Percentiles rank a stretch among this genome's conserved stretches.
Evolutionary conservation across 2,888 invertebrate genomes (phyloP).

Genomic region (Sisyra terminalis): DNA sequence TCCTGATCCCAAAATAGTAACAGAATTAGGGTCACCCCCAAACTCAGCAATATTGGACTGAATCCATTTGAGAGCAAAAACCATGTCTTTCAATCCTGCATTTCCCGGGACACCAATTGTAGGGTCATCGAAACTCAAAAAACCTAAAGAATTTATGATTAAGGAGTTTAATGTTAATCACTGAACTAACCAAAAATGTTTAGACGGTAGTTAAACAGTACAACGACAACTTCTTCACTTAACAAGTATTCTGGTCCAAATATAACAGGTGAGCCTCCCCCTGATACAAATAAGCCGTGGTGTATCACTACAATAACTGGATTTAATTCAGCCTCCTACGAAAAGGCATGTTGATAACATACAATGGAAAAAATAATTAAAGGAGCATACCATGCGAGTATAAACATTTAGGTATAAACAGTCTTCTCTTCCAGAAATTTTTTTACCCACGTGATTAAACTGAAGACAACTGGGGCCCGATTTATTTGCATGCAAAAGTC

Average conservation of each 20-base stretch:
- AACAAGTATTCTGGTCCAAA: not conserved
- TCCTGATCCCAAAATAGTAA: not conserved
- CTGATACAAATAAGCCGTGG: not conserved
- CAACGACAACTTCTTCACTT: not conserved
- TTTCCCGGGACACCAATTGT: not conserved
- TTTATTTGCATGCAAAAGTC: not conserved
- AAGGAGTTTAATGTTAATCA: too few species aligned
- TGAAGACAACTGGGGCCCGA: not conserved
- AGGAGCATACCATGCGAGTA: not conserved
- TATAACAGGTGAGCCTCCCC: not conserved
- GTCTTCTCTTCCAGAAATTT: not conserved
- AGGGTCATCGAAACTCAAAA: slow-evolving; percentile 1
- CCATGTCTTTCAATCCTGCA: slow-evolving; percentile 1
- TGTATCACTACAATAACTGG: not conserved
- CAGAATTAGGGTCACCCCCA: not conserved
- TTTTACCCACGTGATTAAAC: not conserved
- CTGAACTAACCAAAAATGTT: not conserved
- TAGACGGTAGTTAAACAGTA: not conserved
- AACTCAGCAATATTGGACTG: not conserved
- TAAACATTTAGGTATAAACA: slow-evolving; percentile 2
- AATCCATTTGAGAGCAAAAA: not conserved
- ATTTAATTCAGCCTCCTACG: not conserved
- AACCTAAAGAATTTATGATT: not conserved
- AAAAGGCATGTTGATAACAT: not conserved
- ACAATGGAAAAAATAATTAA: not conserved